Evolutionary conservation across 2,888 invertebrate genomes (phyloP).

Genomic region (Ornithoptera priamus): DNA sequence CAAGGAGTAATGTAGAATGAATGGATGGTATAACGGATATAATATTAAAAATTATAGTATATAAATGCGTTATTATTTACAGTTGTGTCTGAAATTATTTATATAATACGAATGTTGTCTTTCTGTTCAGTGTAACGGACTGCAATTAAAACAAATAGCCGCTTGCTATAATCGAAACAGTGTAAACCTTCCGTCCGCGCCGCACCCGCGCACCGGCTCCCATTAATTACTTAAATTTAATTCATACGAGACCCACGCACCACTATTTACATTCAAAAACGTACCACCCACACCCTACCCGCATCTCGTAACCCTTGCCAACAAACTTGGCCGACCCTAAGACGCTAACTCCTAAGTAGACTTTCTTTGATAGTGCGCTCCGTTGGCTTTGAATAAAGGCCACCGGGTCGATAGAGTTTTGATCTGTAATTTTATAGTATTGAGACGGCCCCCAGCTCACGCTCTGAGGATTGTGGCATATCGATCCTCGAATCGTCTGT

Average conservation of each 20-base stretch:
- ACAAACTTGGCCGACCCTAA: conserved; percentile 74
- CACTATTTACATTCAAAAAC: conserved; percentile 80
- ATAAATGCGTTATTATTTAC: too few species aligned
- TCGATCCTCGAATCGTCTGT: conserved; percentile 60
- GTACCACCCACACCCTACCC: conserved; percentile 61
- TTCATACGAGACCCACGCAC: conserved; percentile 72
- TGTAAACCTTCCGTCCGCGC: conserved; percentile 39
- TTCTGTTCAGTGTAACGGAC: conserved; percentile 5
- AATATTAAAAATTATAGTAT: too few species aligned
- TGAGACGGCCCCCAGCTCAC: conserved; percentile 67
- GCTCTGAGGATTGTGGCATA: conserved; percentile 65
- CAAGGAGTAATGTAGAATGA: too few species aligned
- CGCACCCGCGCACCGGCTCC: conserved; percentile 45
- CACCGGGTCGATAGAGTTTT: conserved; percentile 76
- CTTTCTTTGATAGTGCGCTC: conserved; percentile 80
- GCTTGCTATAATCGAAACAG: conserved; percentile 47
- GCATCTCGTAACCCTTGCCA: conserved; percentile 73
- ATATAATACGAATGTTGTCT: background rate
- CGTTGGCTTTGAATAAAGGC: conserved; percentile 74
- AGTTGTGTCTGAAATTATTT: too few species aligned
- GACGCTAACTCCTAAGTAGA: conserved; percentile 77
- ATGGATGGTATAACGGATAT: too few species aligned
- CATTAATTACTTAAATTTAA: conserved; percentile 80
- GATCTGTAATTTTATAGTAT: conserved; percentile 80
- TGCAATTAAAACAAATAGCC: conserved; percentile 47